These are phyloP conservation scores for Ancistrus triradiatus DNA, from an alignment of 2,113 vertebrate species.

Conservation along the genomic window DNA sequence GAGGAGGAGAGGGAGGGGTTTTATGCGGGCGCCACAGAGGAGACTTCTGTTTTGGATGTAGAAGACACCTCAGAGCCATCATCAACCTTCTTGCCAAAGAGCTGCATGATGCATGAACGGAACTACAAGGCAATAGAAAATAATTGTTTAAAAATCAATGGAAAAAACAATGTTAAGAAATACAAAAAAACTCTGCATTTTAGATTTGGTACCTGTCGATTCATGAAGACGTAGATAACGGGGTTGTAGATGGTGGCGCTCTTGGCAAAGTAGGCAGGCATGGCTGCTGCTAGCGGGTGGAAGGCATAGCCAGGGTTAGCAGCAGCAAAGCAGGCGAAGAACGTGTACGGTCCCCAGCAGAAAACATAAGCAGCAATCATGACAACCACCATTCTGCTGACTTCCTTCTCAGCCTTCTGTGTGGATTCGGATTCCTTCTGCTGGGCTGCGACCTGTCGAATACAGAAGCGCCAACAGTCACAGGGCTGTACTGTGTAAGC, in stretches of 20 bases:
- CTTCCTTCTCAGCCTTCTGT: conserved; percentile 86
- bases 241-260: conserved; percentile 89
- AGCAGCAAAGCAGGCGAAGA: conserved; percentile 78
- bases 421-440: conserved; percentile 88
- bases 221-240: conserved; percentile 88
- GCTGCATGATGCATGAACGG: conserved; percentile 80
- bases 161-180: background rate
- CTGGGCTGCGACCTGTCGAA: conserved; percentile 77
- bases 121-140: conserved; percentile 62
- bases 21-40: conserved; percentile 82
- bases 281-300: conserved; percentile 77
- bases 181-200: background rate
- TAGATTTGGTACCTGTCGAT: conserved; percentile 74
- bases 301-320: conserved; percentile 82
- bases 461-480: background rate
- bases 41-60: conserved; percentile 80
- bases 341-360: conserved; percentile 83
- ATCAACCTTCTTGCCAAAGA: conserved; percentile 82
- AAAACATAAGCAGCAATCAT: conserved; percentile 74
- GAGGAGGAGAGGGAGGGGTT: conserved; percentile 1
- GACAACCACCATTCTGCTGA: conserved; percentile 83
- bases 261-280: conserved; percentile 86
- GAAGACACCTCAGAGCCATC: conserved; percentile 82
- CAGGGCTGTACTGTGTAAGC: too few relatives aligned
- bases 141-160: background rate